Evolutionary conservation across 1,140 invertebrate species (phyloP).

Genomic region (Sarcophaga bullata): DNA sequence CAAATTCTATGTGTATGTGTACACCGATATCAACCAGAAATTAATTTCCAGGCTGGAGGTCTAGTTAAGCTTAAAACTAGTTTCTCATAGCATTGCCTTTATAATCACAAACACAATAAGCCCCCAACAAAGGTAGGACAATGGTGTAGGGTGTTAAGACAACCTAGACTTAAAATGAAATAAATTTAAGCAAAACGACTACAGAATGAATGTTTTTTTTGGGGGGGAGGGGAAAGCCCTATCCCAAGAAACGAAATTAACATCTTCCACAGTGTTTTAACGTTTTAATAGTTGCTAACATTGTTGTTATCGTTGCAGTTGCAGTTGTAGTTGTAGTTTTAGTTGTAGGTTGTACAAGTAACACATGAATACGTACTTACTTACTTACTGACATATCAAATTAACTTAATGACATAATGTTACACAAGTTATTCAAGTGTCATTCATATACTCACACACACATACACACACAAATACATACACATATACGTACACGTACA

Average conservation of each 20-base stretch:
- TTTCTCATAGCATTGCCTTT: too few relatives aligned
- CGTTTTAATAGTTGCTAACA: too few relatives aligned
- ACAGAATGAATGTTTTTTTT: neutral
- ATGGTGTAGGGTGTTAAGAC: too few relatives aligned
- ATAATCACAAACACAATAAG: too few relatives aligned
- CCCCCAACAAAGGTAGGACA: too few relatives aligned
- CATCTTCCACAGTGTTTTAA: neutral
- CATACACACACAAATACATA: neutral
- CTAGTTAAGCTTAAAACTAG: too few relatives aligned
- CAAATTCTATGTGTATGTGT: too few relatives aligned
- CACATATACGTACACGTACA: neutral
- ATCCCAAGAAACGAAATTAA: neutral
- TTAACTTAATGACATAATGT: constrained; percentile 40
- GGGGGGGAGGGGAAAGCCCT: too few relatives aligned
- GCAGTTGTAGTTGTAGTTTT: neutral
- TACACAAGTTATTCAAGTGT: constrained; percentile 38
- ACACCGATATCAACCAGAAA: too few relatives aligned
- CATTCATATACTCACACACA: neutral
- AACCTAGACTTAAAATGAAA: too few relatives aligned
- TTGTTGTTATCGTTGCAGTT: neutral
- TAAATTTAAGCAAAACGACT: neutral
- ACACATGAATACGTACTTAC: constrained; percentile 32
- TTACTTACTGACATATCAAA: constrained; percentile 32
- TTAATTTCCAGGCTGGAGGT: too few relatives aligned
- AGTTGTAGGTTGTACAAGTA: neutral